Base-by-base conservation (phyloP, 2,113 vertebrate genomes). In the Syrrhaptes paradoxus region DNA sequence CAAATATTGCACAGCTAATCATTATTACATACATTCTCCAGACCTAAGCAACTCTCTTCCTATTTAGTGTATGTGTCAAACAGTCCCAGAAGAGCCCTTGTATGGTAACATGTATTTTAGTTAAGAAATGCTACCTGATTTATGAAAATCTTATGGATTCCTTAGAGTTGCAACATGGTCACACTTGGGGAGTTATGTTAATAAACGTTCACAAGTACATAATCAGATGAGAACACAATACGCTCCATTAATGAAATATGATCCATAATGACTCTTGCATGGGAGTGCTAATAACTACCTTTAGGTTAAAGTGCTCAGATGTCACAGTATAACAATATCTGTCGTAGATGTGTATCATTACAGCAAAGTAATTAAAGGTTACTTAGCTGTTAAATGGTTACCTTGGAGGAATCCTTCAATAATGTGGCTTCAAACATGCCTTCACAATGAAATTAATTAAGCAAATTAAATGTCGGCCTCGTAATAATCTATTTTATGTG, bases 351-450 rank as follows among this genome's bases (percentile, higher is more conserved):
- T 77, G 74, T 93, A 84, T 94, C 82, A 92, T 95, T 97, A 87
- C n/a, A 46, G 52, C 41, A 57, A 94, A 94, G 80, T 95, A 95
- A 94, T 89, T 97, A 67, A 96, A 96, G 88, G 49, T 85, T 95
- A 81, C 36, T 93, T 93, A 70, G 94, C 59, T 93, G 11, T 95
- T 97, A 93, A 96, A 92, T 75, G 31, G 48, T 94, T 96, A 94
- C 66, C 57, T 96, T 94, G 75, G 85, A 91, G 66, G 89, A 94
- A 94, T 92, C 45, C 71, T 76, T 95, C 81, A 88, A 46, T 81
- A 84, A 84, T 13, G 17, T 51, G 46, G 71, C 49, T 97, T 96
- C 78, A 96, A 81, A 65, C 65, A 79, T 91, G 57, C 61, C 62
- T 96, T 86, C 49, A 80, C 55, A 82, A 51, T 89, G 25, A 90